Conservation (phyloP, 37 sponge, comb jelly and placozoan species). For the Amphimedon queenslandica region DNA sequence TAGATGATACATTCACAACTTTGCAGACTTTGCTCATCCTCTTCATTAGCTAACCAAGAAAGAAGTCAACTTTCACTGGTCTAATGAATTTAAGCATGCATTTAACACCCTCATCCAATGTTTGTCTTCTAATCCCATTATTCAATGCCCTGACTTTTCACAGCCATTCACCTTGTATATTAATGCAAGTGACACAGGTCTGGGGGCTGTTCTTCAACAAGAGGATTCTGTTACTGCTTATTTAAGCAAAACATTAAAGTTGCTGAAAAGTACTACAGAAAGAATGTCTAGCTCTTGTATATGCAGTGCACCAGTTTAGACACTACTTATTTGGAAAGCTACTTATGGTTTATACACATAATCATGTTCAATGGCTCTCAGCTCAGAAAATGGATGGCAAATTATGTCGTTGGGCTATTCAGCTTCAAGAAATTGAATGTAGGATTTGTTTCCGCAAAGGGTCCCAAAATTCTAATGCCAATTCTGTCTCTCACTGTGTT, state of each 20-base stretch:
- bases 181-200: constrained; percentile 12
- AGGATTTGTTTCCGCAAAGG: constrained; percentile 8
- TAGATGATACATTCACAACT: constrained; percentile 9
- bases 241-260: constrained; percentile 13
- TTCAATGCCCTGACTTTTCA: constrained; percentile 3
- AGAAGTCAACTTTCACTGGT: constrained; percentile 15
- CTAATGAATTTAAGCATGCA: constrained; percentile 11
- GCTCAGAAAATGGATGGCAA: constrained; percentile 38
- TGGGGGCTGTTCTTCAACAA: constrained; percentile 26
- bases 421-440: constrained; percentile 19
- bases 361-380: constrained; percentile 21
- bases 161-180: neutral
- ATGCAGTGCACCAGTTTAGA: constrained; percentile 18
- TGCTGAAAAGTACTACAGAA: no score
- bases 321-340: constrained; percentile 19
- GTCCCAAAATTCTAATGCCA: constrained; percentile 18
- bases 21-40: constrained; percentile 20
- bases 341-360: constrained; percentile 13
- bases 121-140: constrained; percentile 13
- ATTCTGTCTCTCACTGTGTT: constrained; percentile 24
- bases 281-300: constrained; percentile 27
- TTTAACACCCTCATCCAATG: constrained; percentile 12
- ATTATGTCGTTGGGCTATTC: constrained; percentile 24
- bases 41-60: constrained; percentile 16
- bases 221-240: constrained; percentile 22